phyloP scores from a whole-genome alignment of 2,113 vertebrate species.

The Misgurnus mizolepis region DNA sequence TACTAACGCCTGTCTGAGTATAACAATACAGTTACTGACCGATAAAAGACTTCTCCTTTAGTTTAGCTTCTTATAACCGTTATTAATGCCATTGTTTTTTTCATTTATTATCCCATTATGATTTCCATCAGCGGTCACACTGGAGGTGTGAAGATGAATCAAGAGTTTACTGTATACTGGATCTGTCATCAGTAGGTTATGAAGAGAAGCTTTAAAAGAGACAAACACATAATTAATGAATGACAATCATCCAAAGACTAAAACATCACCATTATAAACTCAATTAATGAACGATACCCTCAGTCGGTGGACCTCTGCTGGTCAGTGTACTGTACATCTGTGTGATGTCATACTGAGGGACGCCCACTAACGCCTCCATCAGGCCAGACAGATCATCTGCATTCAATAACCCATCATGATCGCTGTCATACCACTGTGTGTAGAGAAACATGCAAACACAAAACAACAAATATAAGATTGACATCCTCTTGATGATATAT shows the following conservation, averaged over 20 bases:
- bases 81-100: slow-evolving; percentile 33
- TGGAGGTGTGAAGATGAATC: slow-evolving; percentile 57
- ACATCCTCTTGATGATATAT: no score
- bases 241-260: background rate
- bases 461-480: background rate
- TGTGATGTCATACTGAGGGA: slow-evolving; percentile 58
- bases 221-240: background rate
- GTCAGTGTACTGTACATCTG: slow-evolving; percentile 60
- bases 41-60: slow-evolving; percentile 34
- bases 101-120: slow-evolving; percentile 57
- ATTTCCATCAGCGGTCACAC: background rate
- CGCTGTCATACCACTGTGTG: slow-evolving; percentile 65
- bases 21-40: background rate
- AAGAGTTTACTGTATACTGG: slow-evolving; percentile 64
- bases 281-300: slow-evolving; percentile 56
- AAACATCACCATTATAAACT: background rate
- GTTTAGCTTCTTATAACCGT: slow-evolving; percentile 61
- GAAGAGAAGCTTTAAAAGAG: slow-evolving; percentile 57
- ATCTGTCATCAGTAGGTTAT: slow-evolving; percentile 62
- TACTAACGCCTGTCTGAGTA: background rate
- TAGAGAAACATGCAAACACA: background rate
- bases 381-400: slow-evolving; percentile 65
- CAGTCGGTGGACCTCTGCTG: slow-evolving; percentile 51
- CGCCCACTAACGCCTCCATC: slow-evolving; percentile 73
- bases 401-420: slow-evolving; percentile 62